Evolutionary conservation across 2,113 vertebrate species (phyloP).

Genomic region (Nibea coibor): DNA sequence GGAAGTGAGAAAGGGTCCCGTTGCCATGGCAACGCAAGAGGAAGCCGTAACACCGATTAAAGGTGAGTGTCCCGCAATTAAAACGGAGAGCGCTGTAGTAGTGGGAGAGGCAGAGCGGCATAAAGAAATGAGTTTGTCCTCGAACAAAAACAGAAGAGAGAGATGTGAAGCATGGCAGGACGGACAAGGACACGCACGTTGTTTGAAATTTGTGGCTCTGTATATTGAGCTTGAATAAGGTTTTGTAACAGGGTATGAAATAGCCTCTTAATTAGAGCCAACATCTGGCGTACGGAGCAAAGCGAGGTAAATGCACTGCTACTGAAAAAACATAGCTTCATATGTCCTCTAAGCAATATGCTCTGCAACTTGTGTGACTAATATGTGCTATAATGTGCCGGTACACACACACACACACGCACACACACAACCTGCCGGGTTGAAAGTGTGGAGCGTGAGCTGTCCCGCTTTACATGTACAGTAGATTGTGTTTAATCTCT

Average conservation of each 20-base stretch:
- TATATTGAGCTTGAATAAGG: slow-evolving; percentile 36
- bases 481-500: slow-evolving; percentile 16
- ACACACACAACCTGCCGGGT: slow-evolving; percentile 12
- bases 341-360: slow-evolving; percentile 44
- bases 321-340: neutral
- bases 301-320: neutral
- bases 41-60: slow-evolving; percentile 37
- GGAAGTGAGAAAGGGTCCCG: slow-evolving; percentile 35
- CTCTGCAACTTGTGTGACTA: slow-evolving; percentile 8
- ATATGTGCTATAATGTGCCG: neutral
- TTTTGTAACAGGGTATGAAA: slow-evolving; percentile 34
- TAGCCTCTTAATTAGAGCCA: slow-evolving; percentile 53
- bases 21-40: neutral
- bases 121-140: slow-evolving; percentile 19
- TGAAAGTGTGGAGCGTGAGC: slow-evolving; percentile 9
- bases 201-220: slow-evolving; percentile 27
- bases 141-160: slow-evolving; percentile 1
- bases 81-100: neutral
- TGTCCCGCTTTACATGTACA: neutral
- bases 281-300: slow-evolving; percentile 43
- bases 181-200: slow-evolving; percentile 24
- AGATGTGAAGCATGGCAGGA: neutral
- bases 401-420: neutral
- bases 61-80: slow-evolving; percentile 41
- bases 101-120: neutral